phyloP scores from a whole-genome alignment of 2,797 vertebrate species.

The Pseudomugil gertrudae region DNA sequence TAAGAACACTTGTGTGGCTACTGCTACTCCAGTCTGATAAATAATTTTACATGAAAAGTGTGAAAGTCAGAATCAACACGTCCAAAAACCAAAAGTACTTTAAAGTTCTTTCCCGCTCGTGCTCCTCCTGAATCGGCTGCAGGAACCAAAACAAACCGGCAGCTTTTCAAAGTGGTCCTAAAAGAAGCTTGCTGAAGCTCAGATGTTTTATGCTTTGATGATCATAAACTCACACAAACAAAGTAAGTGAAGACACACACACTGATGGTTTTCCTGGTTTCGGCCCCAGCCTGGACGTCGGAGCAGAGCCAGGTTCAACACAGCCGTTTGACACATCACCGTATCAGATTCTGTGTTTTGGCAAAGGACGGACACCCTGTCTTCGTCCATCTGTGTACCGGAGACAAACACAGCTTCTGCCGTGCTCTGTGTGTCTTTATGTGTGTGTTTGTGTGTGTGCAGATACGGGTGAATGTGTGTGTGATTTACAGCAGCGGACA shows the following conservation, averaged over 20 bases:
- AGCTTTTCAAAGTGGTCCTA: no score
- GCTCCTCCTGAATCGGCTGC: no score
- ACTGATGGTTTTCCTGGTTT: neutral
- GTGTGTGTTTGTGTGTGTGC: conserved; percentile 8
- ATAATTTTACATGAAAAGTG: no score
- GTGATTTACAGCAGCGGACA: conserved; percentile 72
- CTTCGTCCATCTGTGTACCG: conserved; percentile 27
- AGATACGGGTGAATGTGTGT: conserved; percentile 17
- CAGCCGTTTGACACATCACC: conserved; percentile 22
- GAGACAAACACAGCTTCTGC: conserved; percentile 39
- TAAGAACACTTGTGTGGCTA: no score
- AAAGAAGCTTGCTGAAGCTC: no score
- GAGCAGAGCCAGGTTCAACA: conserved; percentile 47
- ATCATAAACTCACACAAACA: conserved; percentile 13
- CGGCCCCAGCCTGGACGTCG: neutral
- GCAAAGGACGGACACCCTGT: conserved; percentile 32
- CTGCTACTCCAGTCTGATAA: no score
- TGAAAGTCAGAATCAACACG: no score
- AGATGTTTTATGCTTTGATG: no score
- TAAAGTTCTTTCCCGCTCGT: no score
- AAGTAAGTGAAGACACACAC: conserved; percentile 25
- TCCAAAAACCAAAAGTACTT: no score
- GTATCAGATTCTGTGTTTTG: conserved; percentile 34
- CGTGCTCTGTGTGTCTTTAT: conserved; percentile 28
- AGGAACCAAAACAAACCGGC: no score